Conservation (phyloP, 2,113 vertebrate genomes). For the Scophthalmus maximus region DNA sequence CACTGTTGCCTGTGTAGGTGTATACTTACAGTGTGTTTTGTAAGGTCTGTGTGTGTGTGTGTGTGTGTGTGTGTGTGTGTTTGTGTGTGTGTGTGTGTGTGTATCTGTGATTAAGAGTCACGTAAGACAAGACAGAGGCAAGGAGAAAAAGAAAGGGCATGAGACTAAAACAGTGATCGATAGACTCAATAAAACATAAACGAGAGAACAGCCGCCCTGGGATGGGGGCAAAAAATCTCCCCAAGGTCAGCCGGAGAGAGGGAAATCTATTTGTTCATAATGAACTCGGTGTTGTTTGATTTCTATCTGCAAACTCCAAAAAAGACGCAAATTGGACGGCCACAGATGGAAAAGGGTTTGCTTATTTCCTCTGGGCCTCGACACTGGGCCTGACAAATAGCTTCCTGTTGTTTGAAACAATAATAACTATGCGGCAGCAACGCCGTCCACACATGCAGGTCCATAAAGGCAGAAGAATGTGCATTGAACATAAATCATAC, state of each 20-base stretch:
- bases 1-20: constrained; percentile 39
- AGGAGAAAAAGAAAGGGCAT: constrained; percentile 60
- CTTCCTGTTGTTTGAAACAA: constrained; percentile 14
- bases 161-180: constrained; percentile 72
- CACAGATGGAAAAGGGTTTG: constrained; percentile 20
- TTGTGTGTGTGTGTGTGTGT: constrained; percentile 28
- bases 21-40: constrained; percentile 35
- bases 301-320: constrained; percentile 44
- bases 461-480: not conserved
- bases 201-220: constrained; percentile 60
- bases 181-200: constrained; percentile 79
- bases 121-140: constrained; percentile 60
- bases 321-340: constrained; percentile 7
- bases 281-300: constrained; percentile 65
- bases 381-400: not conserved
- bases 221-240: constrained; percentile 67
- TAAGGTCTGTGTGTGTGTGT: constrained; percentile 28
- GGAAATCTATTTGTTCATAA: constrained; percentile 69
- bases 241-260: constrained; percentile 63
- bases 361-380: constrained; percentile 14
- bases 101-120: constrained; percentile 52
- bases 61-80: constrained; percentile 30
- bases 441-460: not conserved
- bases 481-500: not conserved
- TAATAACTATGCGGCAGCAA: constrained; percentile 9